Base-by-base conservation (phyloP, 2,888 invertebrate species). In the Timema cristinae region DNA sequence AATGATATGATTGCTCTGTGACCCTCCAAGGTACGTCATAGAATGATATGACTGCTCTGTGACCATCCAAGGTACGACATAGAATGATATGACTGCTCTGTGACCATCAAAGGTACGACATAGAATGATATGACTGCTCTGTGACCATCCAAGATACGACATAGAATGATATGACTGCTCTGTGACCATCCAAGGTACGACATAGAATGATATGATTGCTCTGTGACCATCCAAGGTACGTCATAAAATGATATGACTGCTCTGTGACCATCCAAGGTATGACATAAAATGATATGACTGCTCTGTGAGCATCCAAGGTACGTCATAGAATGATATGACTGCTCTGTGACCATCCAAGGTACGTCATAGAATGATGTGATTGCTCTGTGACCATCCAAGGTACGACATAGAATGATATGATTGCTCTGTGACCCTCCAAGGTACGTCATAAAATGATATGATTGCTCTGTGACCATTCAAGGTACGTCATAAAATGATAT, bases 401-500 rank as follows among this genome's bases (percentile, higher is more conserved):
- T 73, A 71, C 67, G 71, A 71, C 54, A n/a, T n/a, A n/a, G n/a
- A n/a, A n/a, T n/a, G n/a, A n/a, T 32, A 1, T 32, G 32, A 32
- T 32, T 32, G 32, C 32, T 32, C 32, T 32, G 32, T 32, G 32
- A 32, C 13, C 10, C 8, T 2, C 59, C 15, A 50, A 73, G 73
- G 69, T 73, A 71, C 67, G 71, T 69, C 54, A n/a, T n/a, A n/a
- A n/a, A n/a, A n/a, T n/a, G n/a, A n/a, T 32, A 1, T 32, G 32
- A 32, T 32, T 32, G 32, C 32, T 32, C 32, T 32, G 32, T 32
- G 32, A 32, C 13, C 10, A 56, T 2, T 69, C 15, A 50, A 73
- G 73, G 69, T 73, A 71, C 67, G 71, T 69, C 54, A n/a, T n/a
- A n/a, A n/a, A n/a, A n/a, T n/a, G n/a, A n/a, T 32, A 1, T 32